phyloP scores from a whole-genome alignment of 2,888 invertebrate genomes.

The Pyrrhosoma nymphula region DNA sequence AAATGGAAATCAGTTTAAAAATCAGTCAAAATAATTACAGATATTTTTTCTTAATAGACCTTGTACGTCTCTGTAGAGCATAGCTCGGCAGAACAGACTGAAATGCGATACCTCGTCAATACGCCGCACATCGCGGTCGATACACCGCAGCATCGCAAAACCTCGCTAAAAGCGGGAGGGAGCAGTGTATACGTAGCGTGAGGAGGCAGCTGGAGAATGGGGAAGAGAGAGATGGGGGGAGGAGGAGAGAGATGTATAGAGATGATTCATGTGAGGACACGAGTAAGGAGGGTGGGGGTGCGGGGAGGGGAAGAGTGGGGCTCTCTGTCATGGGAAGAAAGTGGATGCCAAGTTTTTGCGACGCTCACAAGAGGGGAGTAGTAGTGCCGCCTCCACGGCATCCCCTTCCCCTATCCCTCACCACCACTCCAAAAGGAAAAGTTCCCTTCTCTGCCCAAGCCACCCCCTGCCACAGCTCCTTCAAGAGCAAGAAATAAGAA shows the following conservation, averaged over 20 bases:
- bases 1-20: too few relatives aligned
- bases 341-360: conserved; percentile 62
- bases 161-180: too few relatives aligned
- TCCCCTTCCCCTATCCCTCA: background rate
- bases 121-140: too few relatives aligned
- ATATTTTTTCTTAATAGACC: too few relatives aligned
- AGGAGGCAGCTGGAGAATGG: background rate
- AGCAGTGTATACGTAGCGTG: too few relatives aligned
- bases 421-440: background rate
- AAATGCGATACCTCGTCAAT: too few relatives aligned
- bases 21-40: too few relatives aligned
- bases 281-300: background rate
- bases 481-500: conserved; percentile 22
- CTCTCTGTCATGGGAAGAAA: conserved; percentile 55
- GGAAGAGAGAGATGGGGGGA: background rate
- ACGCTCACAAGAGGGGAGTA: conserved; percentile 26
- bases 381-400: background rate
- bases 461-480: background rate
- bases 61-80: too few relatives aligned
- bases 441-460: background rate
- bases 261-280: conserved; percentile 50
- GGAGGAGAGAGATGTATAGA: background rate
- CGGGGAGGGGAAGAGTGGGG: conserved; percentile 1
- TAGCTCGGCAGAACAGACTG: too few relatives aligned
- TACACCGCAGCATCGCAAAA: too few relatives aligned